A percentile compares a stretch with the other conserved stretches of the same genome.
These are phyloP conservation scores for Python bivittatus DNA, from an alignment of 2,113 vertebrate genomes.

Conservation along the genomic window DNA sequence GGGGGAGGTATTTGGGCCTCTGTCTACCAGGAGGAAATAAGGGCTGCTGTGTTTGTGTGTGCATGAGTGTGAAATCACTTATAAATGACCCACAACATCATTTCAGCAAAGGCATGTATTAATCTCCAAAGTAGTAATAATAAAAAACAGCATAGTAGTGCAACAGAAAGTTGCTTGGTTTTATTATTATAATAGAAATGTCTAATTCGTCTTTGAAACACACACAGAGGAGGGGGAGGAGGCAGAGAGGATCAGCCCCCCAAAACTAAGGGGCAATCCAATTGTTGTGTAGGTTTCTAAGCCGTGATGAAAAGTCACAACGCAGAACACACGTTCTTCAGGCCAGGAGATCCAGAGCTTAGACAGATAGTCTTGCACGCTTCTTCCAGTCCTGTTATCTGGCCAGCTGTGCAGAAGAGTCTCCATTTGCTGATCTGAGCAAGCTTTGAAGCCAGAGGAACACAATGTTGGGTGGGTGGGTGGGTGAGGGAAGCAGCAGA, in stretches of 20 bases:
- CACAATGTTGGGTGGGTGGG: not conserved
- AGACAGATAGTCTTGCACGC: too few relatives aligned
- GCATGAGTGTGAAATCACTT: not conserved
- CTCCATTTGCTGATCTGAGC: not conserved
- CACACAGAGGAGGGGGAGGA: not conserved
- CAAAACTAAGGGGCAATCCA: not conserved
- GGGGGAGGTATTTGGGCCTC: not conserved
- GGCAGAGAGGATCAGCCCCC: not conserved
- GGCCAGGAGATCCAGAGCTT: not conserved
- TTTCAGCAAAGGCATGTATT: not conserved
- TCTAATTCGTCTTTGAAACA: not conserved
- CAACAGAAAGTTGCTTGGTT: not conserved
- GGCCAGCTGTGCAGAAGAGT: not conserved
- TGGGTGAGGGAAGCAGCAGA: not conserved
- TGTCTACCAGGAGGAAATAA: not conserved
- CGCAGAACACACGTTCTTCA: not conserved
- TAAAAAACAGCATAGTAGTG: not conserved
- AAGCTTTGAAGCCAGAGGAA: not conserved
- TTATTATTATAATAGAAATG: not conserved
- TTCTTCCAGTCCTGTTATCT: not conserved
- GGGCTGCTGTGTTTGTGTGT: not conserved
- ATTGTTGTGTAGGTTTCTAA: not conserved
- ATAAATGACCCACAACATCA: too few relatives aligned
- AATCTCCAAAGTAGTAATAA: not conserved
- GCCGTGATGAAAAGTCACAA: not conserved